Evolutionary conservation across 2,797 vertebrate species (phyloP), one percentile per base, ranked within the genome.

Genomic region (Scarus forsteni): DNA sequence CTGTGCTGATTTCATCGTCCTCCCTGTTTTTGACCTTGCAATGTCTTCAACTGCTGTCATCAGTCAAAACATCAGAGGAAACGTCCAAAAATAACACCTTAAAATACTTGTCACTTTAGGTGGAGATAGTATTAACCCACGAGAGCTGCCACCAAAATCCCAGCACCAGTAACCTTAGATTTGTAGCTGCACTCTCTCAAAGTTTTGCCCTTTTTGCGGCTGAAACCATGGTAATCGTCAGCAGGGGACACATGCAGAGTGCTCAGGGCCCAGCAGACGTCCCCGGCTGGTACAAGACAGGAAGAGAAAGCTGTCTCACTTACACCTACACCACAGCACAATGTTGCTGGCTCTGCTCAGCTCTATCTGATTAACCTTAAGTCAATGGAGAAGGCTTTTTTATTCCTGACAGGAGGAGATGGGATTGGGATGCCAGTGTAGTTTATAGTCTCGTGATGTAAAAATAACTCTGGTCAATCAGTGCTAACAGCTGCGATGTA

Each of bases 381-480:
- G 75, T 80, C 73, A 70, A 8, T 34, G 48, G 40, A 10, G 14
- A 46, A 64, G 62, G 55, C 15, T 79, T 82, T 75, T 75, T 75
- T 57, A 64, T 81, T 70, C 65, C 75, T 60, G 71, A 76, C 79
- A 61, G 80, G 38, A 61, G 80, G 38, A 68, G 77, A 72, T 60
- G 62, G 69, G 77, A 83, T 89, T 80, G 27, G 60, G 76, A 85
- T 85, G 84, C 81, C 81, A 55, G 60, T 46, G 60, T 80, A 66
- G 79, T 91, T 91, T 83, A 82, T 66, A 75, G 82, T 85, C 67
- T 73, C 8, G 38, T 77, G 86, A 86, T 92, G 85, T 91, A 91
- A 87, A 92, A 89, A 91, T 92, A 93, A 90, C 89, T 85, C 66
- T 19, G 71, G 82, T 81, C 84, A 92, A 88, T 91, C 86, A 86